These are phyloP conservation scores for Melinaea menophilus DNA, from an alignment of 2,888 invertebrate species.

Conservation along the genomic window DNA sequence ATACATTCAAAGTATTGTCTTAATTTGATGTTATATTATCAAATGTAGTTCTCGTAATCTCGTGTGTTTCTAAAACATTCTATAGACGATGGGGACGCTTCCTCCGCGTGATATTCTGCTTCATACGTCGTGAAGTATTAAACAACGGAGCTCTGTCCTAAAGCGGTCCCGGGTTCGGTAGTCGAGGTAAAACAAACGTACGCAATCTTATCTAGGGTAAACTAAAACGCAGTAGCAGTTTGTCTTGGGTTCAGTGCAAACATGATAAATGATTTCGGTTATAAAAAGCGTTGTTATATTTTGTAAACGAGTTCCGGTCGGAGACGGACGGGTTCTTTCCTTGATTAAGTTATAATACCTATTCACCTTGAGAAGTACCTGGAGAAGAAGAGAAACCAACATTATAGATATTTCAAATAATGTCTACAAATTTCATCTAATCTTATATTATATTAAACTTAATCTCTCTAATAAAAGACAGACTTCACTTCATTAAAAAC, in stretches of 20 bases:
- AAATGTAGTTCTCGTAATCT: too few species aligned
- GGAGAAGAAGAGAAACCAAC: conserved; percentile 72
- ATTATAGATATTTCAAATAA: conserved; percentile 44
- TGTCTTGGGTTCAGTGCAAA: conserved; percentile 74
- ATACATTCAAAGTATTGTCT: too few species aligned
- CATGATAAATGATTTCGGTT: conserved; percentile 76
- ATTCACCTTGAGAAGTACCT: conserved; percentile 78
- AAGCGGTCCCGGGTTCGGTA: conserved; percentile 70
- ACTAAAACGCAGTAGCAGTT: conserved; percentile 77
- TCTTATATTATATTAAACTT: conserved; percentile 29
- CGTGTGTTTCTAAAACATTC: too few species aligned
- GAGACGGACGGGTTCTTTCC: conserved; percentile 64
- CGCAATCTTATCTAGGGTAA: conserved; percentile 74
- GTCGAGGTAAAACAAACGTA: conserved; percentile 72
- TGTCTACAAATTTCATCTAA: conserved; percentile 31
- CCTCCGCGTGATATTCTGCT: conserved; percentile 29
- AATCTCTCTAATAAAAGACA: conserved; percentile 24
- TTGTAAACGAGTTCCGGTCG: conserved; percentile 73
- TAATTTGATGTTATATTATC: too few species aligned
- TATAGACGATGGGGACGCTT: conserved; percentile 10
- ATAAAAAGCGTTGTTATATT: conserved; percentile 71
- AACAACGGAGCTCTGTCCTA: conserved; percentile 71
- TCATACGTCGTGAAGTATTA: conserved; percentile 54
- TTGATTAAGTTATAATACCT: conserved; percentile 73
- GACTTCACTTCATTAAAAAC: conserved; percentile 61